A percentile compares a stretch with the other conserved stretches of the same genome.
These are phyloP conservation scores for Delichon dasypus DNA, from an alignment of 2,797 vertebrate genomes.

Conservation along the genomic window DNA sequence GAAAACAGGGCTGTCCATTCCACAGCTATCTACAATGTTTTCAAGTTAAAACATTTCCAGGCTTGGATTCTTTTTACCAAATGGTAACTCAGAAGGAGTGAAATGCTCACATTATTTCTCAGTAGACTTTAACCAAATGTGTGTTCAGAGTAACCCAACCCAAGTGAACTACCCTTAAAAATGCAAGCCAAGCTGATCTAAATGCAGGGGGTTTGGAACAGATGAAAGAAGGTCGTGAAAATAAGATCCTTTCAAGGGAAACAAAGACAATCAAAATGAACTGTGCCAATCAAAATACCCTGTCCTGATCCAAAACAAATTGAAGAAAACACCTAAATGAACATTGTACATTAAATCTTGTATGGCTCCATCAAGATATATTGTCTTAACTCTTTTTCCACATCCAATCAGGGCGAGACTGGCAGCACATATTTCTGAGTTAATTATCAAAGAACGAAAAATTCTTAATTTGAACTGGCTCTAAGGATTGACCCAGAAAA, in stretches of 20 bases:
- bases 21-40: neutral
- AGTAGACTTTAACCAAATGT: neutral
- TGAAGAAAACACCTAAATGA: neutral
- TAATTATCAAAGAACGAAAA: neutral
- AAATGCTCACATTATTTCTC: neutral
- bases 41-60: neutral
- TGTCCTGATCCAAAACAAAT: neutral
- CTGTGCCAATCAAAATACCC: constrained; percentile 9
- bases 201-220: constrained; percentile 8
- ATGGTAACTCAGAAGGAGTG: neutral
- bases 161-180: constrained; percentile 5
- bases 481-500: neutral
- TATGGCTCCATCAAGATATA: neutral
- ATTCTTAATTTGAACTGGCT: constrained; percentile 11
- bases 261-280: constrained; percentile 17
- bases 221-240: constrained; percentile 5
- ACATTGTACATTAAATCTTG: neutral
- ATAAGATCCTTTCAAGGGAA: neutral
- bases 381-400: neutral
- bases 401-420: neutral
- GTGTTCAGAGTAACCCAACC: constrained; percentile 3
- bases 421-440: neutral
- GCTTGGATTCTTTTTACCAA: neutral
- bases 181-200: constrained; percentile 7
- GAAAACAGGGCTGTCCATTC: neutral